These are phyloP conservation scores for Paedocypris micromegethes DNA, from an alignment of 2,797 vertebrate species.

Conservation along the genomic window DNA sequence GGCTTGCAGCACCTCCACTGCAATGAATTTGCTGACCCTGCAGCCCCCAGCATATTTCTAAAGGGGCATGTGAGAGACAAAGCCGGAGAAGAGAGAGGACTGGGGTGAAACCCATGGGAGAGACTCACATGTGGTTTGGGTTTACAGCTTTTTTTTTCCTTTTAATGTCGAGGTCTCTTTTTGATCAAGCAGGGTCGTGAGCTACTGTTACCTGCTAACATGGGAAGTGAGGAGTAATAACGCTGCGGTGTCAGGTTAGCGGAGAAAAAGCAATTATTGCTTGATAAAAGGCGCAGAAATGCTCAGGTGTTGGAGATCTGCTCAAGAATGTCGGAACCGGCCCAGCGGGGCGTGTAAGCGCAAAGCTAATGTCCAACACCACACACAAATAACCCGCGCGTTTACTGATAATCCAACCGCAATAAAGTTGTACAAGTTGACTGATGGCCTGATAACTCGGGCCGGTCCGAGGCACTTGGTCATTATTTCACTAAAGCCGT, in stretches of 20 bases:
- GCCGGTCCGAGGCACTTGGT: not conserved
- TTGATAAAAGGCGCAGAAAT: slow-evolving; percentile 17
- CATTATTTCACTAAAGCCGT: slow-evolving; percentile 26
- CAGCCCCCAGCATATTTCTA: slow-evolving; percentile 62
- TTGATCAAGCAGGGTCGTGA: slow-evolving; percentile 37
- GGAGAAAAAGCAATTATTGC: slow-evolving; percentile 20
- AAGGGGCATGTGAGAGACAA: slow-evolving; percentile 57
- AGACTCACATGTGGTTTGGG: slow-evolving; percentile 66
- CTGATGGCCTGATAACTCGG: slow-evolving; percentile 10
- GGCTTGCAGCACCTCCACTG: slow-evolving; percentile 64
- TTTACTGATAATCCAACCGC: slow-evolving; percentile 4
- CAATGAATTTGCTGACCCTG: slow-evolving; percentile 67
- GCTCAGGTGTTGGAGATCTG: slow-evolving; percentile 15
- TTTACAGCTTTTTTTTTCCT: slow-evolving; percentile 50
- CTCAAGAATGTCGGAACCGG: slow-evolving; percentile 6
- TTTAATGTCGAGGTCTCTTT: slow-evolving; percentile 32
- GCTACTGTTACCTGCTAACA: slow-evolving; percentile 34
- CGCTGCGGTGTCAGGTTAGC: slow-evolving; percentile 16
- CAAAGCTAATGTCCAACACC: not conserved
- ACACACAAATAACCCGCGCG: not conserved
- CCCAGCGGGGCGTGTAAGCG: not conserved
- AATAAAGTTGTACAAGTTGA: slow-evolving; percentile 29
- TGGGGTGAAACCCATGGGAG: slow-evolving; percentile 33
- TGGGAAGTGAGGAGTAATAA: slow-evolving; percentile 25
- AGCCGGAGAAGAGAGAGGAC: slow-evolving; percentile 32